Evolutionary conservation across 2,797 vertebrate species (phyloP).

Genomic region (Cuculus canorus): DNA sequence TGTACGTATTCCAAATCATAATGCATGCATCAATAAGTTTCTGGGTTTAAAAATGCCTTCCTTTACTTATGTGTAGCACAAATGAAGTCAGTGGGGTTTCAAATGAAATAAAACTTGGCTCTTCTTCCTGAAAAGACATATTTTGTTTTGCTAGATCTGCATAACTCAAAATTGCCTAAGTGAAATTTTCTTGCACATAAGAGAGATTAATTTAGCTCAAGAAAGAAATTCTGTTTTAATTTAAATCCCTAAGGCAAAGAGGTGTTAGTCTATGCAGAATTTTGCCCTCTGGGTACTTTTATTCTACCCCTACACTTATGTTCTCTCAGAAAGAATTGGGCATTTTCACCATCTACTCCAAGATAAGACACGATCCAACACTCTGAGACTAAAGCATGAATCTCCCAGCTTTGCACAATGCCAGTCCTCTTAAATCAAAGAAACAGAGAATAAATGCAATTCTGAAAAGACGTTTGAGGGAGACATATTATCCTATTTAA

Average conservation of each 20-base stretch:
- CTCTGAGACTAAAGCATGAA: not conserved
- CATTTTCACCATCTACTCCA: not conserved
- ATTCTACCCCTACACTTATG: not conserved
- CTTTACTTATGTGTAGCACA: conserved; percentile 37
- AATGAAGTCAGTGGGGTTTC: conserved; percentile 59
- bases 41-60: conserved; percentile 44
- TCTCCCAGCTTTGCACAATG: not conserved
- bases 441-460: not conserved
- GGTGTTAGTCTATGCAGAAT: conserved; percentile 35
- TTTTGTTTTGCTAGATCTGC: conserved; percentile 64
- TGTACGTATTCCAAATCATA: conserved; percentile 3
- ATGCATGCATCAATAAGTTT: conserved; percentile 24
- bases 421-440: not conserved
- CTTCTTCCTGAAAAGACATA: conserved; percentile 47
- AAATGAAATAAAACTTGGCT: conserved; percentile 54
- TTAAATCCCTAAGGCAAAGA: conserved; percentile 56
- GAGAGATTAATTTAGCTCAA: conserved; percentile 47
- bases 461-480: not conserved
- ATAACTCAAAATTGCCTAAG: conserved; percentile 50
- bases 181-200: conserved; percentile 52
- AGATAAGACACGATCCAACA: not conserved
- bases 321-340: not conserved
- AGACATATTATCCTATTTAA: not conserved
- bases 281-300: conserved; percentile 10
- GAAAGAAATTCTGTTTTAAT: conserved; percentile 43